These are phyloP conservation scores for Actenoides lindsayi DNA, from an alignment of 2,113 vertebrate species.

Conservation along the genomic window DNA sequence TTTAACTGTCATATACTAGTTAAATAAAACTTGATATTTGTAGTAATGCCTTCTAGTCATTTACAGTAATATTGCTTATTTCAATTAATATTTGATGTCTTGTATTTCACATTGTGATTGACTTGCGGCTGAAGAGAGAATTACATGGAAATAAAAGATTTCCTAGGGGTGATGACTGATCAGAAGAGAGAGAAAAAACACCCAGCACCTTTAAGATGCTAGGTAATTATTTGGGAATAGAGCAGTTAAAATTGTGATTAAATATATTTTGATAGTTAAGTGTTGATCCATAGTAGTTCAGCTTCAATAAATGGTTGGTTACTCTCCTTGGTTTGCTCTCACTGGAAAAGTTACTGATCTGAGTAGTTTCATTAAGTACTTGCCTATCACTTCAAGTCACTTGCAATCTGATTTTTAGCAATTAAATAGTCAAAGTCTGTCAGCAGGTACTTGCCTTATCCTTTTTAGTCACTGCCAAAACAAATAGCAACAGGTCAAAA, in stretches of 20 bases:
- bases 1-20: not conserved
- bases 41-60: slow-evolving; percentile 7
- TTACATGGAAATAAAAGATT: slow-evolving; percentile 10
- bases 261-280: not conserved
- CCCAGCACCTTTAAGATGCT: not conserved
- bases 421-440: slow-evolving; percentile 8
- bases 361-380: not conserved
- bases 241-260: not conserved
- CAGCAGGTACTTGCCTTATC: not conserved
- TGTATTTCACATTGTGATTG: not conserved
- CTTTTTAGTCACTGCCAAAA: slow-evolving; percentile 25
- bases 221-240: not conserved
- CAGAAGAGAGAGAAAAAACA: not conserved
- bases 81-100: slow-evolving; percentile 23
- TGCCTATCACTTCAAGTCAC: slow-evolving; percentile 1
- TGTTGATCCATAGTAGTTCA: not conserved
- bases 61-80: slow-evolving; percentile 16
- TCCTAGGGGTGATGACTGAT: not conserved
- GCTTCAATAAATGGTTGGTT: not conserved
- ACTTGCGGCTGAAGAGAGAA: not conserved
- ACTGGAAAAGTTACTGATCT: not conserved
- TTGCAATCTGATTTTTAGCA: slow-evolving; percentile 7
- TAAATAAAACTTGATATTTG: not conserved
- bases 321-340: not conserved
- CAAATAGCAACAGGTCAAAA: slow-evolving; percentile 26